Conservation (phyloP, 2,888 invertebrate genomes). For the Andricus curvator region DNA sequence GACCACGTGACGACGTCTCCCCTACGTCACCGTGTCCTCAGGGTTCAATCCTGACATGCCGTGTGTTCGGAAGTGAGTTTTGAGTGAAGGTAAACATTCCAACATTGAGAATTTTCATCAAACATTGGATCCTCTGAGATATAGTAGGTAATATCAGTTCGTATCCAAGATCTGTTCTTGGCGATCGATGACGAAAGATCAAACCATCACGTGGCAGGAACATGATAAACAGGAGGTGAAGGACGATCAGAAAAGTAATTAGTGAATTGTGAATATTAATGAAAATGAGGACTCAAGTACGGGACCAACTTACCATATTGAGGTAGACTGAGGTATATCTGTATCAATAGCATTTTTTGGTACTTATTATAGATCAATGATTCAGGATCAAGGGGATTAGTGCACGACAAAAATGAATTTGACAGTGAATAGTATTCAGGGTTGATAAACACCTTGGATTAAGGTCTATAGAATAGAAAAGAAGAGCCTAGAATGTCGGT, state of each 20-base stretch:
- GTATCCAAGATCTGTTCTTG: not conserved
- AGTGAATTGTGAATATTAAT: slow-evolving; percentile 19
- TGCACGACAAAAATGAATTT: not conserved
- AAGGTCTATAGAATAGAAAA: slow-evolving; percentile 17
- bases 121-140: not conserved
- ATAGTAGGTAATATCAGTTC: not conserved
- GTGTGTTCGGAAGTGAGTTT: slow-evolving; percentile 36
- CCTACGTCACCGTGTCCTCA: slow-evolving; percentile 50
- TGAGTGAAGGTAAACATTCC: not conserved
- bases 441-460: slow-evolving; percentile 35
- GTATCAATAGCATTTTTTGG: not conserved
- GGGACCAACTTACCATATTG: not conserved
- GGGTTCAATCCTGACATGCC: slow-evolving; percentile 45
- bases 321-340: not conserved
- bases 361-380: not conserved
- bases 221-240: not conserved
- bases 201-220: not conserved
- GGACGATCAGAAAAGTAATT: slow-evolving; percentile 7
- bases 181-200: slow-evolving; percentile 15
- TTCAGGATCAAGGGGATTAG: not conserved
- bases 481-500: slow-evolving; percentile 66
- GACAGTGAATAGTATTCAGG: not conserved
- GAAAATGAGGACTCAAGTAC: not conserved
- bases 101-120: not conserved
- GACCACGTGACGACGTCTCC: slow-evolving; percentile 57